These are phyloP conservation scores for Paedocypris sp. DNA, from an alignment of 2,113 vertebrate genomes.

Conservation along the genomic window DNA sequence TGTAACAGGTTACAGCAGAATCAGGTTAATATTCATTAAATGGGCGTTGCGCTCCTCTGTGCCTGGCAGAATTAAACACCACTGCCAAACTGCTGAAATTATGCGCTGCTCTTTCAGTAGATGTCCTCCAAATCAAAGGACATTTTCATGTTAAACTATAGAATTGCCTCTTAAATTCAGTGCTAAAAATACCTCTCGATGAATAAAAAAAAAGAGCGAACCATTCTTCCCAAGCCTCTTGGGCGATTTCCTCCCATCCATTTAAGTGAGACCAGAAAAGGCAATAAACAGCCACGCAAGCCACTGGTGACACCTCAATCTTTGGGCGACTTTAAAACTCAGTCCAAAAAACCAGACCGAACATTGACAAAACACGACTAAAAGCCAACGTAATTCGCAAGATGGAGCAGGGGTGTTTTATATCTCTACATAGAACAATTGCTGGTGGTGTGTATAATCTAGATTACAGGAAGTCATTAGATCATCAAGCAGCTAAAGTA, in stretches of 20 bases:
- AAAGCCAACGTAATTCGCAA: not conserved
- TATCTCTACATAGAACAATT: conserved; percentile 1
- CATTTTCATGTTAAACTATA: not conserved
- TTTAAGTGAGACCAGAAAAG: conserved; percentile 9
- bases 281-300: not conserved
- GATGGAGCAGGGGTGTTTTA: not conserved
- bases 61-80: not conserved
- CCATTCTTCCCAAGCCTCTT: not conserved
- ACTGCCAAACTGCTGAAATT: not conserved
- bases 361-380: not conserved
- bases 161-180: not conserved
- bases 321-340: not conserved
- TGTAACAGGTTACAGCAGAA: not conserved
- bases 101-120: not conserved
- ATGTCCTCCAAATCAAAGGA: not conserved
- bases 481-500: not conserved
- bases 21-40: not conserved
- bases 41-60: not conserved
- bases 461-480: conserved; percentile 2
- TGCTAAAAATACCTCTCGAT: conserved; percentile 9
- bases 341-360: not conserved
- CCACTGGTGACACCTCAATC: not conserved
- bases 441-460: not conserved
- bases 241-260: not conserved
- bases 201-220: not conserved